Evolutionary conservation across 2,797 vertebrate genomes (phyloP).

Genomic region (Hippocampus kuda): DNA sequence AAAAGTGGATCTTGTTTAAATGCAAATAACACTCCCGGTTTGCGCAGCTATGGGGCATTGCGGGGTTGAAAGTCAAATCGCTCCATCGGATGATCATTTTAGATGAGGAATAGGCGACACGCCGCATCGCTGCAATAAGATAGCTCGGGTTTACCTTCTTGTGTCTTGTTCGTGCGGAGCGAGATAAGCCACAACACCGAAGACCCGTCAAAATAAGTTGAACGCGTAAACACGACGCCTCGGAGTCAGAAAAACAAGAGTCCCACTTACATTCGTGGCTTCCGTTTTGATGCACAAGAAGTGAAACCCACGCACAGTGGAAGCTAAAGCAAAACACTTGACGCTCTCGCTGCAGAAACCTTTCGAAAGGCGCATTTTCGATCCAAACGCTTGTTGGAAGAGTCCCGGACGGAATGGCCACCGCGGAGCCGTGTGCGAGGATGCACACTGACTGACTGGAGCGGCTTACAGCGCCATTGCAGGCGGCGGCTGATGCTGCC

Average conservation of each 20-base stretch:
- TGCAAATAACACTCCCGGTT: neutral
- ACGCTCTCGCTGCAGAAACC: conserved; percentile 25
- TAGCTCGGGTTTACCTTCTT: conserved; percentile 42
- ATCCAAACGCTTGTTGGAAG: conserved; percentile 22
- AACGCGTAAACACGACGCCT: neutral
- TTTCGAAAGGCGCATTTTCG: conserved; percentile 30
- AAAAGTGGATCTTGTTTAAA: neutral
- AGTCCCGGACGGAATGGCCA: conserved; percentile 43
- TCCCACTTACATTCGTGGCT: conserved; percentile 62
- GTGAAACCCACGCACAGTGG: neutral
- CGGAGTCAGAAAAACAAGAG: conserved; percentile 59
- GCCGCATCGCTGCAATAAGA: conserved; percentile 49
- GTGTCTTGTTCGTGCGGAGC: neutral
- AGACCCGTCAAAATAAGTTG: conserved; percentile 24
- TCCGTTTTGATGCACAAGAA: conserved; percentile 7
- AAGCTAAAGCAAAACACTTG: conserved; percentile 3
- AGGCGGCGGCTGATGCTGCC: conserved; percentile 61
- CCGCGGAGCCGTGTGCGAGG: conserved; percentile 48
- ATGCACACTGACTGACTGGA: conserved; percentile 28
- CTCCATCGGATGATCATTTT: conserved; percentile 9
- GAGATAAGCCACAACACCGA: neutral
- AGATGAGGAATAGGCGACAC: conserved; percentile 39
- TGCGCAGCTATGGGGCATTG: neutral
- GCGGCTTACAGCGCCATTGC: conserved; percentile 68
- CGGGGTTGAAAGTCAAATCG: conserved; percentile 23